phyloP scores from a whole-genome alignment of 2,888 invertebrate genomes.

The Oxystoma pomonae region DNA sequence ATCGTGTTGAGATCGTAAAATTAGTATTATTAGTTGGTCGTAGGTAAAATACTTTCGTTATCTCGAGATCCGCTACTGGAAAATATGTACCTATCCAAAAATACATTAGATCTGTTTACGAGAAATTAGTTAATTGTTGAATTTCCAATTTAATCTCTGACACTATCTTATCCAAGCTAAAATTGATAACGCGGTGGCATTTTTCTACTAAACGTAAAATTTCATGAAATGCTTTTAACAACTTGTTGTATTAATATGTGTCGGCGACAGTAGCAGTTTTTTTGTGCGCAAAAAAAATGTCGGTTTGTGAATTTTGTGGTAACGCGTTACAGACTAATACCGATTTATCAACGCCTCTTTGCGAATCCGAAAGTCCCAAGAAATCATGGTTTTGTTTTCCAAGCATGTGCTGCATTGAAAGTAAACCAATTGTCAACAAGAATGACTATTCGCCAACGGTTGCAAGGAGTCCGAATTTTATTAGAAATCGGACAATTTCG shows the following conservation, averaged over 20 bases:
- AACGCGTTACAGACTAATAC: constrained; percentile 10
- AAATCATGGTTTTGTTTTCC: constrained; percentile 4
- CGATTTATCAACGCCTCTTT: neutral
- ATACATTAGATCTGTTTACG: too few species aligned
- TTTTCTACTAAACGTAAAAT: constrained; percentile 21
- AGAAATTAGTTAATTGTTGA: too few species aligned
- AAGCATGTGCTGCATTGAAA: neutral
- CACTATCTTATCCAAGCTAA: constrained; percentile 22
- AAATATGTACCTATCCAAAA: too few species aligned
- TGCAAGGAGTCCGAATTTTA: constrained; percentile 27
- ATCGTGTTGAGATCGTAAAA: too few species aligned
- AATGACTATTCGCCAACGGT: constrained; percentile 13
- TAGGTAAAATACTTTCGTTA: too few species aligned
- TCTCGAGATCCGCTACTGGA: too few species aligned
- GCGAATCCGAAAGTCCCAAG: constrained; percentile 9
- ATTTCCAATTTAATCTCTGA: constrained; percentile 20
- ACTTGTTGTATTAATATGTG: constrained; percentile 3
- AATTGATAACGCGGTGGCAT: constrained; percentile 18
- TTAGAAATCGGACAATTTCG: constrained; percentile 32
- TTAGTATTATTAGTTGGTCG: too few species aligned
- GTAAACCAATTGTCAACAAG: neutral
- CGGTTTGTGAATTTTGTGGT: constrained; percentile 30
- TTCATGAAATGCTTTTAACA: constrained; percentile 10
- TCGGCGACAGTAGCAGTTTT: constrained; percentile 7
- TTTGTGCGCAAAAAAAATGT: constrained; percentile 23